Evolutionary conservation across 1,140 invertebrate species (phyloP).

Genomic region (Leptoteleia sp.): DNA sequence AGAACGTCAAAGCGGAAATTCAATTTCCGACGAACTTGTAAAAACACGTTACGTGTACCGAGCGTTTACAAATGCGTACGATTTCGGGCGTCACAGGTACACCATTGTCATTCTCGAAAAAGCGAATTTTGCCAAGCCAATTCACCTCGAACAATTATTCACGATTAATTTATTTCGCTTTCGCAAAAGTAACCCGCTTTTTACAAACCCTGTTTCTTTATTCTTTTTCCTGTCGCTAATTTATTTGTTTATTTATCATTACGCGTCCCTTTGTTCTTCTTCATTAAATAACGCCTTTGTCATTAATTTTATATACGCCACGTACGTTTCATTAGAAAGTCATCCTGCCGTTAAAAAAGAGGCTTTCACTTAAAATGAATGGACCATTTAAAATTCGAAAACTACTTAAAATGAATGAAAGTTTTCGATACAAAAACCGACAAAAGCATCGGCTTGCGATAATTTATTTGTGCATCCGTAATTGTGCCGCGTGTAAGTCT

Average conservation of each 20-base stretch:
- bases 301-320: constrained; percentile 14
- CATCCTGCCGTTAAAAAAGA: constrained; percentile 26
- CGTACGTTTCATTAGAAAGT: constrained; percentile 26
- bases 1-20: constrained; percentile 60
- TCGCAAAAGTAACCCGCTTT: too few relatives aligned
- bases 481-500: constrained; percentile 5
- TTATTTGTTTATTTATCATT: too few relatives aligned
- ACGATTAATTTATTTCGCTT: too few relatives aligned
- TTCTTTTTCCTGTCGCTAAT: too few relatives aligned
- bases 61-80: constrained; percentile 7
- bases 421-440: constrained; percentile 36
- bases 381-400: constrained; percentile 20
- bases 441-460: constrained; percentile 2
- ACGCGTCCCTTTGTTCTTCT: too few relatives aligned
- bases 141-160: not conserved
- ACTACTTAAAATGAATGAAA: constrained; percentile 33
- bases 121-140: not conserved
- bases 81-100: constrained; percentile 14
- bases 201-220: too few relatives aligned
- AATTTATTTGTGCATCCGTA: constrained; percentile 30
- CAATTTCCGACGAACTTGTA: constrained; percentile 65
- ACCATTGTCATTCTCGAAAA: not conserved
- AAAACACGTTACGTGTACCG: constrained; percentile 48
- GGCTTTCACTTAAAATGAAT: constrained; percentile 40
- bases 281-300: constrained; percentile 1